Percentiles rank a stretch among this genome's conserved stretches.
Evolutionary conservation across 2,888 invertebrate genomes (phyloP).

Genomic region (Tupiocoris notatus): DNA sequence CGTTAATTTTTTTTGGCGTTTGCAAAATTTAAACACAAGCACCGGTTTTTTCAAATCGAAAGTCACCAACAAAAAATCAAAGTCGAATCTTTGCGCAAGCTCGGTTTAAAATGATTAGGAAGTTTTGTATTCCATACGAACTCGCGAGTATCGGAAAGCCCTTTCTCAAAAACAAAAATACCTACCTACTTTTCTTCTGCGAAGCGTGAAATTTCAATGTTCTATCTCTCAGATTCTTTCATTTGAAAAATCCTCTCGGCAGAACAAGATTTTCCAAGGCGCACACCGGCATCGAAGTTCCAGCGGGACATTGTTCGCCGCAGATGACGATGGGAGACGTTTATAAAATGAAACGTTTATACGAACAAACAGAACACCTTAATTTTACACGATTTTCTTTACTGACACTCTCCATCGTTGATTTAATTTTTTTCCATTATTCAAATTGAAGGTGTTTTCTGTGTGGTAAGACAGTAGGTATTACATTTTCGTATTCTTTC

Average conservation of each 20-base stretch:
- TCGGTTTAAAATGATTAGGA: too few relatives aligned
- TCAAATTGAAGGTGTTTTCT: conserved; percentile 30
- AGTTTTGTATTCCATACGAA: too few relatives aligned
- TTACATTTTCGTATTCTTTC: not conserved
- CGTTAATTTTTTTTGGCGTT: too few relatives aligned
- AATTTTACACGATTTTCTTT: conserved; percentile 25
- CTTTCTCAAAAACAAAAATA: too few relatives aligned
- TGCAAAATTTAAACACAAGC: too few relatives aligned
- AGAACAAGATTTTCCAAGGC: not conserved
- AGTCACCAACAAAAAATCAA: too few relatives aligned
- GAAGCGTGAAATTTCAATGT: too few relatives aligned
- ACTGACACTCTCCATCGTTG: conserved; percentile 3
- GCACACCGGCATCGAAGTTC: not conserved
- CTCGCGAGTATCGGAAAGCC: too few relatives aligned
- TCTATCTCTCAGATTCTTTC: not conserved
- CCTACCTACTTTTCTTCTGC: too few relatives aligned
- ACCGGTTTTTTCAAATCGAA: too few relatives aligned
- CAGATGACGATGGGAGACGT: not conserved
- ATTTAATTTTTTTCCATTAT: conserved; percentile 13
- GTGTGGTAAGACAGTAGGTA: conserved; percentile 42
- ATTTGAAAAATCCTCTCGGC: not conserved
- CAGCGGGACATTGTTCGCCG: not conserved
- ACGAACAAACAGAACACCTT: conserved; percentile 17
- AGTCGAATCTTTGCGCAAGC: too few relatives aligned
- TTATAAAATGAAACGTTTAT: not conserved